These are phyloP conservation scores for Callopanchax toddi DNA, from an alignment of 2,113 vertebrate genomes.

Conservation along the genomic window DNA sequence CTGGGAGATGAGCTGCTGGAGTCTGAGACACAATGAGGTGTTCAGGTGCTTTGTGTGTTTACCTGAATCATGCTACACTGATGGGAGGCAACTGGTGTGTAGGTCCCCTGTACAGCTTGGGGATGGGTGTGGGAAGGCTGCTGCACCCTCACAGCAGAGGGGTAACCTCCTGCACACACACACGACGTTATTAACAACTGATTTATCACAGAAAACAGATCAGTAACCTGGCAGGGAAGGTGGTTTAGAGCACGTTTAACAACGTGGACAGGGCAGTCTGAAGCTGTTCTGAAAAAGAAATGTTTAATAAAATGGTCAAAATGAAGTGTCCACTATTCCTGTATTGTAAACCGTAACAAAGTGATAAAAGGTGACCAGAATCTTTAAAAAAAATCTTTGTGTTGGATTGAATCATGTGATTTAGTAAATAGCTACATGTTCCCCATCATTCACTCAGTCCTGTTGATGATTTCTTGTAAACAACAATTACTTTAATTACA, in stretches of 20 bases:
- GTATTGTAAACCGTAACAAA: too few relatives aligned
- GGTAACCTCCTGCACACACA: conserved; percentile 81
- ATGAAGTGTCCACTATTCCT: too few relatives aligned
- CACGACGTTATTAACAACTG: conserved; percentile 12
- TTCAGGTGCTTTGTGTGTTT: conserved; percentile 37
- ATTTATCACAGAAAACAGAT: background rate
- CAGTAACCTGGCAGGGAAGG: background rate
- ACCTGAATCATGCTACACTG: conserved; percentile 77
- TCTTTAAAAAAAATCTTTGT: too few relatives aligned
- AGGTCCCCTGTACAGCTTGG: conserved; percentile 87
- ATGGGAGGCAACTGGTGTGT: conserved; percentile 88
- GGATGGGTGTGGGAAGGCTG: conserved; percentile 83
- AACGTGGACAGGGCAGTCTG: too few relatives aligned
- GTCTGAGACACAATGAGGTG: conserved; percentile 7
- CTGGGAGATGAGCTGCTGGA: conserved; percentile 4
- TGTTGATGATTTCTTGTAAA: background rate
- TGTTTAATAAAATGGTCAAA: too few relatives aligned
- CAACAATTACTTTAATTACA: too few relatives aligned
- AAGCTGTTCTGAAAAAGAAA: too few relatives aligned
- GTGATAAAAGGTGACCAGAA: too few relatives aligned
- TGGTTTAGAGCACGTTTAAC: background rate
- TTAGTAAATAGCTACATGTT: too few relatives aligned
- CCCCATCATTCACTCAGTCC: too few relatives aligned
- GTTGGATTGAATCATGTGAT: too few relatives aligned
- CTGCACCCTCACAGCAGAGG: conserved; percentile 85